phyloP scores from a whole-genome alignment of 2,113 vertebrate genomes.

The Cathartes aura region DNA sequence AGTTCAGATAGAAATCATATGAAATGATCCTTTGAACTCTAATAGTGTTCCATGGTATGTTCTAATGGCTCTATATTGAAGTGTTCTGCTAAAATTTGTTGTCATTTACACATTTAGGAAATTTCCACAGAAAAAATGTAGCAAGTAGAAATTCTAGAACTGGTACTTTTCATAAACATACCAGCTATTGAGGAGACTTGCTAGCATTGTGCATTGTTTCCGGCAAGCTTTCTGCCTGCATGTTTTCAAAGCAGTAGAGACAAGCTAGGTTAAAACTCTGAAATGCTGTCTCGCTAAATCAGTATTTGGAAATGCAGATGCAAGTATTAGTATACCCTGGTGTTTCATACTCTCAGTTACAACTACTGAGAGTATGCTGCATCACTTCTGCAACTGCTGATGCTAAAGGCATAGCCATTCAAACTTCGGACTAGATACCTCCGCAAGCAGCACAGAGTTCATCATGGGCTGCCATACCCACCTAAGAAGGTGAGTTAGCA shows the following conservation, averaged over 20 bases:
- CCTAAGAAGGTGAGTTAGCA: not conserved
- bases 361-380: not conserved
- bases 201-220: not conserved
- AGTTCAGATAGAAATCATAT: not conserved
- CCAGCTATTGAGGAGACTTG: not conserved
- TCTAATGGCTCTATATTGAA: not conserved
- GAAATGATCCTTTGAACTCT: not conserved
- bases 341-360: not conserved
- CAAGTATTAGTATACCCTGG: not conserved
- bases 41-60: not conserved
- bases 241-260: not conserved
- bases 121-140: not conserved
- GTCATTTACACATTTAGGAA: not conserved
- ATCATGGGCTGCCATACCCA: no score
- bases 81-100: not conserved
- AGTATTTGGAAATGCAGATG: not conserved
- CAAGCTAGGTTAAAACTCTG: not conserved
- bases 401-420: not conserved
- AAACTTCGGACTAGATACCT: not conserved
- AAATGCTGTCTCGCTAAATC: not conserved
- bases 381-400: not conserved
- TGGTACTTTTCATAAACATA: not conserved
- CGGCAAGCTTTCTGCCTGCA: not conserved
- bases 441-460: not conserved
- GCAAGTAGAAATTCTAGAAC: not conserved